Evolutionary conservation across 2,113 vertebrate genomes (phyloP), one percentile per base, ranked within the genome.

Genomic region (Myanophis thanlyinensis): DNA sequence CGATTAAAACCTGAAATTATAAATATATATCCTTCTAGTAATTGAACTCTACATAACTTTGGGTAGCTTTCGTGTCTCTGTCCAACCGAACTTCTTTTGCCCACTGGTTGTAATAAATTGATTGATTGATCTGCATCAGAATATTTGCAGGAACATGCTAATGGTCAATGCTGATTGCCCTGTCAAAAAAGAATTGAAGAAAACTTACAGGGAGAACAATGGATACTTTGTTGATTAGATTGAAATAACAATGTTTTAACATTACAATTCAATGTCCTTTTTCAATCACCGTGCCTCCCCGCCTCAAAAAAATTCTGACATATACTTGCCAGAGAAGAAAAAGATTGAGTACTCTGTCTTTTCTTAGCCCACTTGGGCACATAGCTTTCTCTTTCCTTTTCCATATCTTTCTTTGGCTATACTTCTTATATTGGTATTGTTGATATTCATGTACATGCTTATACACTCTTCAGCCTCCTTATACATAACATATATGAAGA

Each of bases 401-500:
- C 22, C 40, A 15, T 3, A 27, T 12, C 25, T 12, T 49, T 48
- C 18, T 4, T 6, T 80, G 44, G 30, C 22, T 54, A 1, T n/a
- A 30, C n/a, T 35, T 7, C 47, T 73, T 56, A 13, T 47, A 35
- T 48, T 73, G 30, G 12, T 40, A 25, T 48, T 10, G 6, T 8
- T 40, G 35, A 2, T 92, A n/a, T 59, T 47, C 15, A 30, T 3
- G 8, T 8, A 44, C 13, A 44, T 44, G 22, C 5, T 49, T 59
- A 73, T 15, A 30, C 0, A 25, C 15, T 48, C 51, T 56, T 62
- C 23, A 73, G 27, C 27, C 35, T 80, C 35, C 25, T 47, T 49
- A 73, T 59, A n/a, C 54, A 92, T 94, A 85, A 23, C 23, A 40
- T 54, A 89, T 95, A 87, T 56, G 11, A 94, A 56, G 46, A 59